Conservation (phyloP, 1,140 invertebrate genomes). For the Zaprionus camerounensis region DNA sequence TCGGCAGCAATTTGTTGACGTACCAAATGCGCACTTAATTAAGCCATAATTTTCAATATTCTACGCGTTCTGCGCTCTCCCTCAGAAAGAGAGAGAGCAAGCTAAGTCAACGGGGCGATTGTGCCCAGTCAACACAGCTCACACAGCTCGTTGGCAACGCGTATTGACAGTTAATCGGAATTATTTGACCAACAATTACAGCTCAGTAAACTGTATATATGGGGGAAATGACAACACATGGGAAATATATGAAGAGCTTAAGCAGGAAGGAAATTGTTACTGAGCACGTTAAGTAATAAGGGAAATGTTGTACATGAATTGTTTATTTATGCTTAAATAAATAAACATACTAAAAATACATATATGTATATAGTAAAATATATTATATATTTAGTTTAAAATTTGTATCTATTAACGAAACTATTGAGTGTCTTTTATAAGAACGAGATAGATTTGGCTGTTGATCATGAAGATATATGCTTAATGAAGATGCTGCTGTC, state of each 20-base stretch:
- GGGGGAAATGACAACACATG: background rate
- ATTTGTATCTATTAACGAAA: too few relatives aligned
- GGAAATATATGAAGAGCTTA: background rate
- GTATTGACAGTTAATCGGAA: conserved; percentile 13
- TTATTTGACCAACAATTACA: conserved; percentile 11
- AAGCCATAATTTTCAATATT: conserved; percentile 75
- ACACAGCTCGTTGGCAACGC: background rate
- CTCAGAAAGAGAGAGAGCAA: background rate
- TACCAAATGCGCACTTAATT: conserved; percentile 69
- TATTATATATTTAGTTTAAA: too few relatives aligned
- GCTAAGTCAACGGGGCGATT: conserved; percentile 10
- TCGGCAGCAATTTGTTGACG: conserved; percentile 54
- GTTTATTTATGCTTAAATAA: background rate
- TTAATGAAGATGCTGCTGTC: too few relatives aligned
- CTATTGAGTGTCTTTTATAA: too few relatives aligned
- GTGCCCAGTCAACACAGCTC: conserved; percentile 1
- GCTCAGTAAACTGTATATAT: background rate
- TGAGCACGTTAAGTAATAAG: background rate
- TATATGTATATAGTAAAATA: too few relatives aligned
- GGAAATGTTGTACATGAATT: background rate
- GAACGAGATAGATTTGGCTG: too few relatives aligned
- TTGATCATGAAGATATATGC: too few relatives aligned
- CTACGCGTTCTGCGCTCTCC: conserved; percentile 14
- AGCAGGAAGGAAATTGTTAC: background rate
- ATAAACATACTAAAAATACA: too few relatives aligned